Base-by-base conservation (phyloP, 2,888 invertebrate genomes). In the Drosophila prolongata region DNA sequence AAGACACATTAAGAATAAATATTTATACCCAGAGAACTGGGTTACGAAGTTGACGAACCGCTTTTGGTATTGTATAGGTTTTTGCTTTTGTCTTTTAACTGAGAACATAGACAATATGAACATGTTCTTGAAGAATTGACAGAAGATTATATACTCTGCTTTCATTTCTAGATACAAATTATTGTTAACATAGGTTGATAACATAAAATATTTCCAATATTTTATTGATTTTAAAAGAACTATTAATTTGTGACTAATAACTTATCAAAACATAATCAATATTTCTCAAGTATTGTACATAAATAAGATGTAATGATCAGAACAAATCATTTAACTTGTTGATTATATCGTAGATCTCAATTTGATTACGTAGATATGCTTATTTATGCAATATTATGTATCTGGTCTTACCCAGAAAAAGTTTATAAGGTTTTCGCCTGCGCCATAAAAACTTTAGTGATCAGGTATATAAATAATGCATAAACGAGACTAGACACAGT, bases 1-100 rank as follows among this genome's bases (percentile, higher is more conserved):
- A 84, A 67, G 49, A 52, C 55, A 50, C 69, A 66, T 76, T 80
- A 66, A 77, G 75, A 69, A 61, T 70, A 43, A 37, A 79, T 70
- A 40, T 70, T 62, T 68, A 68, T 68, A 14, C 10, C 10, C 43
- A 56, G 55, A 44, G 59, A 84, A 70, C 62, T 79, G 52, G 75
- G 79, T 70, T 81, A 76, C 27, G 52, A 57, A 60, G 59, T 62
- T 77, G 70, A 56, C 61, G 43, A 57, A 58, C 53, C 47, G 44
- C 67, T 58, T 68, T 58, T 44, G 43, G 30, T 40, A 55, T 54
- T 27, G 55, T 19, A 8, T n/a, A 34, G 11, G 8, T 35, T 47
- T 47, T 44, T 57, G 11, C 11, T 10, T 30, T 37, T 43, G 24
- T 47, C 14, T 52, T 47, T 6, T 8, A 37, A 16, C 4, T 53